Evolutionary conservation across 1,140 invertebrate species (phyloP), one percentile per base, ranked within the genome.

Genomic region (Tachypleus tridentatus): DNA sequence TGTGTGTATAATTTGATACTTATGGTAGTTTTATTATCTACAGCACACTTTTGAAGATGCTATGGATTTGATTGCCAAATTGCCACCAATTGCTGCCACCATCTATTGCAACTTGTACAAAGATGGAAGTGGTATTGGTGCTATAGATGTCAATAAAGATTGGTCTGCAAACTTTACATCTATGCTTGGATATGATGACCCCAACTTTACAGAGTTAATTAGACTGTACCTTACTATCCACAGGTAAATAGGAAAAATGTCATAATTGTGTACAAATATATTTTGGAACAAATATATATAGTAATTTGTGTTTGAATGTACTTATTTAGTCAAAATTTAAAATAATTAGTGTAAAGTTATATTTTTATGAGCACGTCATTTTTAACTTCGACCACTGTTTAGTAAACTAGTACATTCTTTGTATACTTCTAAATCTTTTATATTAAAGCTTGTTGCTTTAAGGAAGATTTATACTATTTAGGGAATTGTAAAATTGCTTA

Each of bases 81-180:
- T 84, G 51, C 82, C 83, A 82, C 80, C 48, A 84, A 77, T 84
- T 57, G 82, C 82, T 84, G 51, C 82, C 83, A 82, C 80, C 48
- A 84, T 84, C 66, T 84, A 84, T 68, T 76, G 80, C 60, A 84
- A 84, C 72, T 68, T 84, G 51, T 84, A 83, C 71, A 73, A 78
- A 47, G 81, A 83, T 64, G 82, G 82, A 10, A 77, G 75, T 29
- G 74, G 74, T 4, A 78, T 83, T 9, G 77, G 78, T 51, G 76
- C 80, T 5, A 82, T 84, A 69, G 82, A 84, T 70, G 68, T 73
- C 0, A 77, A 80, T 64, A 82, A 81, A 65, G 82, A 84, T 72
- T 84, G 82, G 82, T 80, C 81, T 8, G 79, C 75, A 58, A 84
- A 84, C 72, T 84, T 84, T 69, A 72, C 75, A 29, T 71, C 71